Evolutionary conservation across 2,797 vertebrate species (phyloP).

Genomic region (Gallinago solitaria): DNA sequence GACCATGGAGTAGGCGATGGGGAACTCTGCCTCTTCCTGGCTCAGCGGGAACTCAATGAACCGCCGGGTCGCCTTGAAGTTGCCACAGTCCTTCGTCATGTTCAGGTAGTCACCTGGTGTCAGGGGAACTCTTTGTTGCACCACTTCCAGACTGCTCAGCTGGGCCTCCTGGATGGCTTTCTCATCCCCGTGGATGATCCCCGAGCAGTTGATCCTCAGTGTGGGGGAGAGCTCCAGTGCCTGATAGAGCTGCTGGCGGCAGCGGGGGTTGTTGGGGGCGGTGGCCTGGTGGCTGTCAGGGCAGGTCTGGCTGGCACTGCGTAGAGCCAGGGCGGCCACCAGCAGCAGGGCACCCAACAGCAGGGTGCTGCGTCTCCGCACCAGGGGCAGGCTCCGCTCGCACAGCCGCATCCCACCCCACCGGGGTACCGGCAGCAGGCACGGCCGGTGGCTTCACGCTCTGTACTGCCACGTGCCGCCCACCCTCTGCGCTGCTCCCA

Average conservation of each 20-base stretch:
- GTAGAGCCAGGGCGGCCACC: neutral
- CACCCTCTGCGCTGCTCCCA: no score
- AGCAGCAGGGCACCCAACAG: conserved; percentile 12
- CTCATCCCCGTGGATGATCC: conserved; percentile 1
- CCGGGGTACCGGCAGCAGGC: neutral
- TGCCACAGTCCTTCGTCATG: conserved; percentile 23
- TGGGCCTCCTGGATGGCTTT: neutral
- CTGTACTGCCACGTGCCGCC: neutral
- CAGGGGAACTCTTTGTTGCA: neutral
- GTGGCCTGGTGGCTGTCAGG: neutral
- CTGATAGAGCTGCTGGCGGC: neutral
- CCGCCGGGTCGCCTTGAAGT: conserved; percentile 12
- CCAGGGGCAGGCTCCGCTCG: fast-evolving
- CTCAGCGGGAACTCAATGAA: conserved; percentile 48
- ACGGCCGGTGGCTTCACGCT: neutral
- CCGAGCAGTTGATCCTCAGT: conserved; percentile 19
- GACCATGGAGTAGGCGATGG: conserved; percentile 59
- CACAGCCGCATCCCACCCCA: neutral
- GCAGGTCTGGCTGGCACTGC: neutral
- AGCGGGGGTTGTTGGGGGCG: fast-evolving
- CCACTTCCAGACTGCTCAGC: neutral
- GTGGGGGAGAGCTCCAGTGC: neutral
- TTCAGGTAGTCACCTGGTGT: neutral
- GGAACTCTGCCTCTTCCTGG: conserved; percentile 50
- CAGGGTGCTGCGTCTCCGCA: neutral